Percentiles rank a stretch among this genome's conserved stretches.
Conservation (phyloP, 2,888 invertebrate species). For the Bimastos eiseni region DNA sequence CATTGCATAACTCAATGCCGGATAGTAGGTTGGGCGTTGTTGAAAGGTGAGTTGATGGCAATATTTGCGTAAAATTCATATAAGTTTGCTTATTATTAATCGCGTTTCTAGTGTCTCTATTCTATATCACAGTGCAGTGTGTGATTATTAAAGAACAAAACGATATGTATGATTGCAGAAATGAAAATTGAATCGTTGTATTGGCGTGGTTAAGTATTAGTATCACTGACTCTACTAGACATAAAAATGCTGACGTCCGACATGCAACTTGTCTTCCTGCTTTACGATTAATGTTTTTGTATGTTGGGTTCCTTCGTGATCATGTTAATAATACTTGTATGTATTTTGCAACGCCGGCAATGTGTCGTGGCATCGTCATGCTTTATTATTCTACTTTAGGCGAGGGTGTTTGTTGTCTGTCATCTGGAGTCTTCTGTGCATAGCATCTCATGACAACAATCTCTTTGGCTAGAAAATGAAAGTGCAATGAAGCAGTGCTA, state of each 20-base stretch:
- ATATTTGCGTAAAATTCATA: not conserved
- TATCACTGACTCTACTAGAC: not conserved
- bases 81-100: not conserved
- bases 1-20: constrained; percentile 1
- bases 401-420: too few relatives aligned
- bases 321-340: not conserved
- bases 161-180: not conserved
- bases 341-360: not conserved
- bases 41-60: not conserved
- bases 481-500: not conserved
- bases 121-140: not conserved
- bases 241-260: not conserved
- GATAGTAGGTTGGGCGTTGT: constrained; percentile 13
- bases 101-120: not conserved
- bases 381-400: too few relatives aligned
- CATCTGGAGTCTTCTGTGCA: too few relatives aligned
- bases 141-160: not conserved
- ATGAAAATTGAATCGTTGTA: not conserved
- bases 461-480: too few relatives aligned
- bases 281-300: not conserved
- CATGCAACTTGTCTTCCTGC: not conserved
- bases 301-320: not conserved
- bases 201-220: not conserved
- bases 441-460: too few relatives aligned
- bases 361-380: not conserved